Percentiles rank a stretch among this genome's conserved stretches.
Evolutionary conservation across 2,888 invertebrate species (phyloP).

Genomic region (Drosophila falleni): DNA sequence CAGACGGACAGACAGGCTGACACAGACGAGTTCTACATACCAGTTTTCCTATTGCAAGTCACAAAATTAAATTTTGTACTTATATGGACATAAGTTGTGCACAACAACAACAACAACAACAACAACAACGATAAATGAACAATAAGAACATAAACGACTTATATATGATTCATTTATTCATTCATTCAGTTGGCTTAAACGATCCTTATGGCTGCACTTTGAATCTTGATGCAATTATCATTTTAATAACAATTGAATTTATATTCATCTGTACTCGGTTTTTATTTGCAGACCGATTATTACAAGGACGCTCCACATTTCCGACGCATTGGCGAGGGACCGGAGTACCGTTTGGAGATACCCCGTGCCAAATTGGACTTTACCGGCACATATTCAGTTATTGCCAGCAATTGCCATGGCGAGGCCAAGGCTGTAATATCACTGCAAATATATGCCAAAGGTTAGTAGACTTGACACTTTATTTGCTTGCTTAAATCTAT

Average conservation of each 20-base stretch:
- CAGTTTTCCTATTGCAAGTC: conserved; percentile 72
- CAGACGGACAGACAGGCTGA: background rate
- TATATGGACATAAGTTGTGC: conserved; percentile 72
- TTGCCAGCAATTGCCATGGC: conserved; percentile 93
- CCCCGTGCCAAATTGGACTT: conserved; percentile 94
- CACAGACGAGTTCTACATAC: conserved; percentile 49
- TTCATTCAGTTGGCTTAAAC: conserved; percentile 36
- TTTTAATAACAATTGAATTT: conserved; percentile 12
- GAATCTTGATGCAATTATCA: conserved; percentile 18
- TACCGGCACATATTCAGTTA: conserved; percentile 94
- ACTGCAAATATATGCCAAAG: conserved; percentile 93
- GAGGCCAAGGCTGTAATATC: conserved; percentile 95
- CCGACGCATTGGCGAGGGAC: conserved; percentile 90
- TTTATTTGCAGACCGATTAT: conserved; percentile 90
- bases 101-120: conserved; percentile 62
- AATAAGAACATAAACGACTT: conserved; percentile 28
- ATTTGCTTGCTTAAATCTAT: conserved; percentile 15
- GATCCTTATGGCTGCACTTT: conserved; percentile 30
- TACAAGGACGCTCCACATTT: conserved; percentile 95
- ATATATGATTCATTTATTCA: conserved; percentile 50
- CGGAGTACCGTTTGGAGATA: conserved; percentile 93
- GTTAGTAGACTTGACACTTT: conserved; percentile 85
- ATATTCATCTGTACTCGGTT: background rate
- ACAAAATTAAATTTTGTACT: conserved; percentile 75
- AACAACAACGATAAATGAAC: conserved; percentile 29